Evolutionary conservation across 2,888 invertebrate species (phyloP), one percentile per base, ranked within the genome.

Genomic region (Aphodius granarius): DNA sequence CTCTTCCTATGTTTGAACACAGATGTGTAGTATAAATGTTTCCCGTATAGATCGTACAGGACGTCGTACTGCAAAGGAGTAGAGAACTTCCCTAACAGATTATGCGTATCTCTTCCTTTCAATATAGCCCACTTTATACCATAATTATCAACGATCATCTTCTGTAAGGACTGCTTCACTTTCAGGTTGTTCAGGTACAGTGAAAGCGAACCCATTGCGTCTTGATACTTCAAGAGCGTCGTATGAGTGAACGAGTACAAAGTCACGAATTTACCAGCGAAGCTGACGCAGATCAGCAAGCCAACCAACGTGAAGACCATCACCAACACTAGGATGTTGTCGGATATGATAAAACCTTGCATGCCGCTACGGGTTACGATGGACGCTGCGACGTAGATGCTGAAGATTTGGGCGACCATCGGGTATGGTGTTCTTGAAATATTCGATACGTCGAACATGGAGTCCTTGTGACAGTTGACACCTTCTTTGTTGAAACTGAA

Each of bases 11-110:
- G 66, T 6, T 63, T 43, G 17, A 79, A 78, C 19, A 77, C 73
- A 20, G 71, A 64, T 9, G 74, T 66, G 16, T 76, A 22, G 63
- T 65, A 66, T 19, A 79, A 21, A 3, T 73, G 9, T 16, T 71
- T 23, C 4, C 78, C 78, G 63, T 78, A 79, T 23, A 78, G 66
- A 19, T 73, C 73, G 19, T 76, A 79, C 2, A 78, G 66, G 43
- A 78, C 17, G 68, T 78, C 78, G 9, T 66, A 74, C 63, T 77
- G 70, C 70, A 78, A 65, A 23, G 77, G 74, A 9, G 62, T 23
- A 43, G 76, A 71, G n/a, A 79, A 64, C n/a, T 66, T 43, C 20
- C 71, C 22, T 2, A 78, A 43, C 23, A 76, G 64, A 2, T 68
- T 21, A 21, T 75, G 73, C 0, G 75, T 68, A 20, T 73, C 68